Evolutionary conservation across 1,140 invertebrate genomes (phyloP).

Genomic region (Calephelis virginiensis): DNA sequence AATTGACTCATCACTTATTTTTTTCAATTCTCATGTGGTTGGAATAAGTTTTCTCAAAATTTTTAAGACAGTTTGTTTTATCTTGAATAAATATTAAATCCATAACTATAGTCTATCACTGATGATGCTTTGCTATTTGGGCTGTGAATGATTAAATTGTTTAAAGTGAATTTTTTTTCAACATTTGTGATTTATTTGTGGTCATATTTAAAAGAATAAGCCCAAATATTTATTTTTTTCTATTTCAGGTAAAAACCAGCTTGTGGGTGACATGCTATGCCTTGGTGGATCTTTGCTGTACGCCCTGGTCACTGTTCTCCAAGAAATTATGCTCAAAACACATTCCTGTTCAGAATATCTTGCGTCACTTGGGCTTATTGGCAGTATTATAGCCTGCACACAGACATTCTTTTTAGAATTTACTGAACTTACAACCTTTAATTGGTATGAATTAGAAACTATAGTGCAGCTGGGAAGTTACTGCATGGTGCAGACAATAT

Average conservation of each 20-base stretch:
- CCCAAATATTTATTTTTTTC: neutral
- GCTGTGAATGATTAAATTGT: too few species aligned
- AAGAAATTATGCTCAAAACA: conserved; percentile 91
- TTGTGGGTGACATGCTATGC: conserved; percentile 91
- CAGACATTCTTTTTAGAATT: conserved; percentile 82
- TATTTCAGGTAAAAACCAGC: conserved; percentile 85
- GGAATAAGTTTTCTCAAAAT: too few species aligned
- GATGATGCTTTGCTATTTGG: too few species aligned
- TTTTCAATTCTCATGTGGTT: too few species aligned
- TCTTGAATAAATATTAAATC: too few species aligned
- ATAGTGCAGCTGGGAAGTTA: conserved; percentile 66
- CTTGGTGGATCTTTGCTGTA: conserved; percentile 89
- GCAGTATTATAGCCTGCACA: conserved; percentile 86
- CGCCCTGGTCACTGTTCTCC: conserved; percentile 89
- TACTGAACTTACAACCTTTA: conserved; percentile 79
- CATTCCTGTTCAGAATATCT: conserved; percentile 90
- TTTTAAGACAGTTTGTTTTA: too few species aligned
- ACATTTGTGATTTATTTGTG: too few species aligned
- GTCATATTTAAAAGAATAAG: too few species aligned
- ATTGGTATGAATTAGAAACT: conserved; percentile 73
- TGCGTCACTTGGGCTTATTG: conserved; percentile 91
- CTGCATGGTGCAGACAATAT: conserved; percentile 82
- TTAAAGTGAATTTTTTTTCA: too few species aligned
- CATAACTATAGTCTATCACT: too few species aligned
- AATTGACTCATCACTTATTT: too few species aligned